These are phyloP conservation scores for Neocloeon triangulifer DNA, from an alignment of 1,140 invertebrate genomes.

Conservation along the genomic window DNA sequence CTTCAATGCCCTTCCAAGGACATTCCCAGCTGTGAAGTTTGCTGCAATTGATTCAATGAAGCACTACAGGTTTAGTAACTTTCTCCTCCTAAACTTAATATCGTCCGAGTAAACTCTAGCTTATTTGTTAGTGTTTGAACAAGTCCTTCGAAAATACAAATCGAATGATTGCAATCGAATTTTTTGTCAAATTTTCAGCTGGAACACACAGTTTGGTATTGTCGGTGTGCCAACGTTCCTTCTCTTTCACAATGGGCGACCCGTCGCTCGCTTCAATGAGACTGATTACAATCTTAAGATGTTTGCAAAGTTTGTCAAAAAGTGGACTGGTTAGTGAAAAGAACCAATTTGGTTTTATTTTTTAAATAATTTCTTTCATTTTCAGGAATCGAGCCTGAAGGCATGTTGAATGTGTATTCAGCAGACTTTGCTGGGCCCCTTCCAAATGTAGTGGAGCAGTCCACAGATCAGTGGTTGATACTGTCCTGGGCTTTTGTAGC, in stretches of 20 bases:
- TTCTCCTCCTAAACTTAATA: not conserved
- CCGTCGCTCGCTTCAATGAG: constrained; percentile 68
- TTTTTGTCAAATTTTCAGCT: constrained; percentile 23
- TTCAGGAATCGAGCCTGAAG: constrained; percentile 32
- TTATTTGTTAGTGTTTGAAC: too few relatives aligned
- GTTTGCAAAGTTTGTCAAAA: constrained; percentile 60
- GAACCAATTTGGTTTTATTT: constrained; percentile 1
- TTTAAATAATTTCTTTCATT: constrained; percentile 6
- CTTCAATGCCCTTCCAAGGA: constrained; percentile 67
- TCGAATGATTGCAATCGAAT: too few relatives aligned
- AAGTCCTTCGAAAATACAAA: too few relatives aligned
- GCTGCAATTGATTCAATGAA: constrained; percentile 75
- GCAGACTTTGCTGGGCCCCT: constrained; percentile 60
- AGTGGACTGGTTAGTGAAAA: constrained; percentile 34
- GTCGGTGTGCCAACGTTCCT: constrained; percentile 82
- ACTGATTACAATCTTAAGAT: constrained; percentile 55
- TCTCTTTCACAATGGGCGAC: constrained; percentile 78
- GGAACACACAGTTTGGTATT: constrained; percentile 82
- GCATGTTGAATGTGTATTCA: constrained; percentile 42
- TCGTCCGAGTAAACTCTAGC: not conserved
- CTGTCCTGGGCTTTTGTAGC: constrained; percentile 71
- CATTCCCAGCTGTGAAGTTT: constrained; percentile 67
- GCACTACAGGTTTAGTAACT: constrained; percentile 33
- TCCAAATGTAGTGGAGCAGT: constrained; percentile 38
- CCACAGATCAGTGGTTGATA: constrained; percentile 60